Base-by-base conservation (phyloP, 2,888 invertebrate species). In the Lithophane semibrunnea region DNA sequence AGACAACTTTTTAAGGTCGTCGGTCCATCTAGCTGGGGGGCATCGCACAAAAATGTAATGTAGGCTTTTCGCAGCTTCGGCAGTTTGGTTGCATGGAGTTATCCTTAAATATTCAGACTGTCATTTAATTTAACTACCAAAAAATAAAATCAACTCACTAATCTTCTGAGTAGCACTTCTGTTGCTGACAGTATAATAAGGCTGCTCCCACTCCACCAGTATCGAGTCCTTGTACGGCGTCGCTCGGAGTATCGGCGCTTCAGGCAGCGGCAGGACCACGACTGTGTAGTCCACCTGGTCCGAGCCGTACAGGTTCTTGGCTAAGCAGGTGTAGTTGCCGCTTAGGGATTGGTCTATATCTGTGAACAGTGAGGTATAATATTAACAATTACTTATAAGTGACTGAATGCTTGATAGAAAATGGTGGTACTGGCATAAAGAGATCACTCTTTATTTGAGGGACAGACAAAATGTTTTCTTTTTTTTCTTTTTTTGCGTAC, bases 201-300 rank as follows among this genome's bases (percentile, higher is more conserved):
- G 97, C 70, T 98, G 98, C 65, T 98, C 97, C 95, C 98, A 98
- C 88, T 98, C 98, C 8, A 98, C 97, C 8, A 97, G 85, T 44
- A 97, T 93, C 0, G 96, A 95, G 89, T 96, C 95, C 52, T 96
- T 96, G 72, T 96, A 96, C 0, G 97, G 95, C 0, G 96, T 95
- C 0, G 96, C 96, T 84, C 97, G 97, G 67, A 98, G 95, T 79
- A 97, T 95, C 0, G 98, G 98, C 0, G 98, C 97, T 77, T 97
- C 97, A 0, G 98, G 98, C n/a, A 98, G 95, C 78, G 98, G 98
- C 88, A 98, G 97, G 0, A 99, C 98, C 77, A 97, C 97, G 56
- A 99, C 97, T 2, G 97, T 97, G 92, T 98, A 98, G 75, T 98
- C 98, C 75, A 99, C 98, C 67, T 98, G 98, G 92, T 99, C 99